Evolutionary conservation across 2,888 invertebrate species (phyloP), one percentile per base, ranked within the genome.

Genomic region (Alcis repandata): DNA sequence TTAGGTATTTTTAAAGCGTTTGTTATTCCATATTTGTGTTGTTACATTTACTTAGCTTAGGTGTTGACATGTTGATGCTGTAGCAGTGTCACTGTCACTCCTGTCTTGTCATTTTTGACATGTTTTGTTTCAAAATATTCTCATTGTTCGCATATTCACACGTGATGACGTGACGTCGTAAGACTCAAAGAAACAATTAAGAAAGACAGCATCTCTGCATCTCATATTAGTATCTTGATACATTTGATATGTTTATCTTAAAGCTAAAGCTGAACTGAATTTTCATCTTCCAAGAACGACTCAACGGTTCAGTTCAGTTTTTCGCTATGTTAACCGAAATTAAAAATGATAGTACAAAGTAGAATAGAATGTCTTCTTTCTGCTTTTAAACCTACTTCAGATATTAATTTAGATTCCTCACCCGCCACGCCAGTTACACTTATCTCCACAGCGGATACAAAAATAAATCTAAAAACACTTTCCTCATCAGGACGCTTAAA

Each of bases 401-500:
- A 22, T 33, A 15, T n/a, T 38, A 40, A 61, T 62, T 64, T 32
- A 46, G 49, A 36, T 51, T n/a, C 33, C 52, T 17, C 53, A 46
- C 52, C 38, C 41, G 49, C 48, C 58, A 63, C 52, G 59, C 65
- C 60, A 65, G 43, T 61, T 69, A 59, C 45, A 62, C 22, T 65
- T 67, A 63, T 46, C 27, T 59, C 10, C 10, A 27, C 11, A 69
- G 45, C 69, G 63, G 65, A 72, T 66, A 66, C 59, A 64, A 54
- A 57, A 66, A 48, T 27, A 27, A 27, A 27, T 27, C 27, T 4
- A 63, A 41, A 33, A 53, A 32, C 43, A 58, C 54, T 67, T 74
- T 70, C 69, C 69, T 69, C 71, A 57, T 63, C 45, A 57, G 43
- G 63, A 59, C 68, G 57, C 71, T 72, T 68, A 71, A 73, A 76